Conservation (phyloP, 2,797 vertebrate species). For the Miichthys miiuy region DNA sequence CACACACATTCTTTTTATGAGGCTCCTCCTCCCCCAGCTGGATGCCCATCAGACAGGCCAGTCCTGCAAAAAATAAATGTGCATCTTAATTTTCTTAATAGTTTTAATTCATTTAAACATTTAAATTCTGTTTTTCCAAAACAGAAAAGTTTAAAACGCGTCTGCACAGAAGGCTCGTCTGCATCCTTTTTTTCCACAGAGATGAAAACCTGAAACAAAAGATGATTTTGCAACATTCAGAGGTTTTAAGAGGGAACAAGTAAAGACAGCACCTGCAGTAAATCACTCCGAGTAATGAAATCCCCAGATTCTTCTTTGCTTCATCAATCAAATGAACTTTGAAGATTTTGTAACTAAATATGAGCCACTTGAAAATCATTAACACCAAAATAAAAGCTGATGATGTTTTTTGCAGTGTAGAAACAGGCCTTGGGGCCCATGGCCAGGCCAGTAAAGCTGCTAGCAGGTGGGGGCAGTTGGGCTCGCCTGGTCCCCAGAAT, state of each 20-base stretch:
- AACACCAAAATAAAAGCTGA: neutral
- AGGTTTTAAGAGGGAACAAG: neutral
- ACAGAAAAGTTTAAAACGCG: neutral
- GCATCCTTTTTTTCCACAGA: too few species aligned
- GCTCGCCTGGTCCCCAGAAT: conserved; percentile 51
- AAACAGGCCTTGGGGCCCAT: conserved; percentile 10
- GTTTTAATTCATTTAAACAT: neutral
- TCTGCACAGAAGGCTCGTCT: neutral
- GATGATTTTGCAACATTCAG: neutral
- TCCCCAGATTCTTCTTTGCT: neutral
- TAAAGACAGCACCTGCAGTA: neutral
- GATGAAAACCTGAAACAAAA: neutral
- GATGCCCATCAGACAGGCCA: neutral
- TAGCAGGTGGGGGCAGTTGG: conserved; percentile 72
- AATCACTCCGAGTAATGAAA: neutral
- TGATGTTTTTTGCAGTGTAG: conserved; percentile 26
- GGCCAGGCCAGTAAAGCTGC: conserved; percentile 60
- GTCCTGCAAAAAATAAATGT: neutral
- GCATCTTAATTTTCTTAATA: neutral
- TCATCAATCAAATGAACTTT: neutral
- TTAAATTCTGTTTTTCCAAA: neutral
- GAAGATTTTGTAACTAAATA: neutral
- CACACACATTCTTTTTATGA: neutral
- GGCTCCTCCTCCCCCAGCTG: conserved; percentile 4
- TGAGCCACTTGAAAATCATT: neutral